Percentiles rank a stretch among this genome's conserved stretches.
Evolutionary conservation across 2,888 invertebrate genomes (phyloP).

Genomic region (Platypus cylindrus): DNA sequence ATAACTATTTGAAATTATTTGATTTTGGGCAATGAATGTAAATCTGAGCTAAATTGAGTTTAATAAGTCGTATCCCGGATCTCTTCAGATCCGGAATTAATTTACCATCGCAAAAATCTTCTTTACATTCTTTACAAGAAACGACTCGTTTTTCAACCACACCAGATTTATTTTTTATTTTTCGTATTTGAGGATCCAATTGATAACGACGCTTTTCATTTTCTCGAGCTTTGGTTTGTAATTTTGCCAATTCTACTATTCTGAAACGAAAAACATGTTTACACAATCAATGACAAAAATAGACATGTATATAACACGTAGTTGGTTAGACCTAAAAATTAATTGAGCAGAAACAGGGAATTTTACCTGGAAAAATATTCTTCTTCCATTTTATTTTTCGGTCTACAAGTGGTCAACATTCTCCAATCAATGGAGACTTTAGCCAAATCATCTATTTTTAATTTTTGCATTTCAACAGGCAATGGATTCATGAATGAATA

Average conservation of each 20-base stretch:
- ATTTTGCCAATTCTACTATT: conserved; percentile 68
- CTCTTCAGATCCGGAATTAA: conserved; percentile 1
- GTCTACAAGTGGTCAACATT: conserved; percentile 80
- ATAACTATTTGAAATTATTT: conserved; percentile 1
- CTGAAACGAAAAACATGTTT: conserved; percentile 33
- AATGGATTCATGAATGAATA: conserved; percentile 64
- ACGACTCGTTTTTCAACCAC: conserved; percentile 65
- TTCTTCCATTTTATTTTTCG: conserved; percentile 72
- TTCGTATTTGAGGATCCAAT: conserved; percentile 54
- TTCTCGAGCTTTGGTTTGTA: conserved; percentile 58
- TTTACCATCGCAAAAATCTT: conserved; percentile 70
- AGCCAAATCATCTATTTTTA: conserved; percentile 65
- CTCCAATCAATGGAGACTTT: conserved; percentile 84
- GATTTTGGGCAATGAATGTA: background rate
- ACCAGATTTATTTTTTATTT: conserved; percentile 72
- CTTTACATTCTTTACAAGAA: conserved; percentile 68
- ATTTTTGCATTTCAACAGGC: conserved; percentile 66
- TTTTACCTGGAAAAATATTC: conserved; percentile 68
- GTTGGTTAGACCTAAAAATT: too few relatives aligned
- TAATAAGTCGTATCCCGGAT: background rate
- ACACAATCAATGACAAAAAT: too few relatives aligned
- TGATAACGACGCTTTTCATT: conserved; percentile 55
- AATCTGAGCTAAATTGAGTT: background rate
- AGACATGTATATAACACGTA: too few relatives aligned
- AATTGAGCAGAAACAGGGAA: background rate